Evolutionary conservation across 2,888 invertebrate species (phyloP), one percentile per base, ranked within the genome.

Genomic region (Heliconius ismenius): DNA sequence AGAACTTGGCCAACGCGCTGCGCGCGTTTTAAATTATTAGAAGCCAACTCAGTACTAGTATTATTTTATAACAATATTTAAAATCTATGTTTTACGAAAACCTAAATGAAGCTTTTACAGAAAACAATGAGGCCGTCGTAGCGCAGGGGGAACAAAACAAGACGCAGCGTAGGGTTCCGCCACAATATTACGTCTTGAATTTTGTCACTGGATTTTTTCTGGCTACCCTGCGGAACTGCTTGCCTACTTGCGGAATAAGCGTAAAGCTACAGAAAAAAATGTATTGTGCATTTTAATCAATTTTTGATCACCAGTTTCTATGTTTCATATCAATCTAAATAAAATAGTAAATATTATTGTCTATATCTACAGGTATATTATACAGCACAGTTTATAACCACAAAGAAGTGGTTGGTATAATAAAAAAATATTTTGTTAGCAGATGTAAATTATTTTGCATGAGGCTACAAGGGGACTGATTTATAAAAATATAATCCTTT

Each of bases 341-440:
- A 70, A 73, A 69, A 77, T 77, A 69, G 60, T 67, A 75, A 73
- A 69, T 79, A 79, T 80, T 80, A 79, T 81, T 78, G 78, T 80
- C 80, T 81, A 79, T 70, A 70, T 64, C 78, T 77, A 79, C 73
- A 76, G 76, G 76, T 76, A 76, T 72, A 72, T 67, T 60, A 69
- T 70, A 79, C 76, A 79, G 75, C 76, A 77, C 68, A 77, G 72
- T 80, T 77, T 62, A 43, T 28, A 79, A 75, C 76, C 77, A 78
- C 26, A 63, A 63, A 75, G 69, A 76, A 68, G 73, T 75, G 39
- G 69, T 76, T 70, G 54, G 72, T 21, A 54, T 77, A 86, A 86
- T 80, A 84, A 88, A 87, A 89, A 88, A 72, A 76, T 76, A 73
- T 76, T 76, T 73, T 86, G 83, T 87, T 88, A 89, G 88, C 88